A percentile compares a stretch with the other conserved stretches of the same genome.
Evolutionary conservation across 1,140 invertebrate genomes (phyloP).

Genomic region (Zaprionus tsacasi): DNA sequence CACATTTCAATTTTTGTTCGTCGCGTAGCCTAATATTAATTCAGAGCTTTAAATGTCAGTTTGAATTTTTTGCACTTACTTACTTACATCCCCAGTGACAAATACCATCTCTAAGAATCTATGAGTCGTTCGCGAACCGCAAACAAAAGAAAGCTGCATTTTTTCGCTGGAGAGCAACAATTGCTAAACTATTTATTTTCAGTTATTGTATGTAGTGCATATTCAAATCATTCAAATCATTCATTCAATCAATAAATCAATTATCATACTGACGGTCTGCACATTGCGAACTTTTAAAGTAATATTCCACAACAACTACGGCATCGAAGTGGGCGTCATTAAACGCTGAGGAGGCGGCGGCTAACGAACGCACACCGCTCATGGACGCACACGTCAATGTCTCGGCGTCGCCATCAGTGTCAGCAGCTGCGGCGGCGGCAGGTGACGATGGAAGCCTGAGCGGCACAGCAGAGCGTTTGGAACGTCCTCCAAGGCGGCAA

Average conservation of each 20-base stretch:
- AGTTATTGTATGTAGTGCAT: slow-evolving; percentile 49
- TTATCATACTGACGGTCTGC: slow-evolving; percentile 30
- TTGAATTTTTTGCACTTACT: not conserved
- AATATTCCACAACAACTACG: slow-evolving; percentile 53
- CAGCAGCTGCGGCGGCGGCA: slow-evolving; percentile 26
- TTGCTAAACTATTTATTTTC: slow-evolving; percentile 30
- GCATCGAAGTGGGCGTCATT: slow-evolving; percentile 58
- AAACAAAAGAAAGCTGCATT: slow-evolving; percentile 45
- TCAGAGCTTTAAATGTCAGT: not conserved
- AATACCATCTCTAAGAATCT: slow-evolving; percentile 28
- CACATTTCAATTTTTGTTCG: not conserved
- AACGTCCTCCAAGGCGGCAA: slow-evolving; percentile 68
- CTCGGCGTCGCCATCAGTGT: slow-evolving; percentile 47
- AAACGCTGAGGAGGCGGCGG: slow-evolving; percentile 76
- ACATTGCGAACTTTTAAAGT: slow-evolving; percentile 46
- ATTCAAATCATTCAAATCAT: slow-evolving; percentile 10
- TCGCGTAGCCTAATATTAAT: not conserved
- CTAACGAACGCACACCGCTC: slow-evolving; percentile 90
- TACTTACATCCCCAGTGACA: not conserved
- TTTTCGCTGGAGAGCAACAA: slow-evolving; percentile 20
- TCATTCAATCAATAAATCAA: slow-evolving; percentile 9
- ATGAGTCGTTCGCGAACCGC: slow-evolving; percentile 44
- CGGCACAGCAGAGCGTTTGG: slow-evolving; percentile 66
- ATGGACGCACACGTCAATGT: slow-evolving; percentile 91
- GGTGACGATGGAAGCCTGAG: slow-evolving; percentile 37